Conservation (phyloP, 2,797 vertebrate genomes). For the Pseudotriccus pelzelni region DNA sequence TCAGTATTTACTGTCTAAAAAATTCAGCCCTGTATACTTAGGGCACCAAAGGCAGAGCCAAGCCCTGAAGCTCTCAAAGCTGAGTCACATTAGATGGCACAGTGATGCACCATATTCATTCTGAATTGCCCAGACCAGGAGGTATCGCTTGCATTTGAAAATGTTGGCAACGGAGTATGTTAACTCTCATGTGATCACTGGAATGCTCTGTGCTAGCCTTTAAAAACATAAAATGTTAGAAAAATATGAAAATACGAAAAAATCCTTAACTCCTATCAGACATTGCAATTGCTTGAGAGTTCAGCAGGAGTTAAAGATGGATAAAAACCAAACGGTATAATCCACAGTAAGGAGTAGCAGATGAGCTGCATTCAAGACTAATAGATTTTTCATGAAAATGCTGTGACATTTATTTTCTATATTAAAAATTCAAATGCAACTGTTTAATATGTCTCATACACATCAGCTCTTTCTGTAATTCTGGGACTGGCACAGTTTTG, state of each 20-base stretch:
- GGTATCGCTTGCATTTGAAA: slow-evolving; percentile 10
- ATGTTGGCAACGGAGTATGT: neutral
- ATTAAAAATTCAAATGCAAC: slow-evolving; percentile 53
- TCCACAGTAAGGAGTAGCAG: neutral
- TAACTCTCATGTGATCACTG: neutral
- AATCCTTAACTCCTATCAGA: neutral
- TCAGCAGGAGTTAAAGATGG: neutral
- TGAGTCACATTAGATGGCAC: slow-evolving; percentile 17
- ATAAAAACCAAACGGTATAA: neutral
- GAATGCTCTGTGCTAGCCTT: neutral
- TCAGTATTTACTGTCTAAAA: neutral
- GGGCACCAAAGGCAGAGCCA: neutral
- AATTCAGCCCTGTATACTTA: neutral
- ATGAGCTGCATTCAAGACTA: neutral
- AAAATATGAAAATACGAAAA: neutral
- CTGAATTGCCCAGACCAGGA: neutral
- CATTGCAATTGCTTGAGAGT: neutral
- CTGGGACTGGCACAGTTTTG: slow-evolving; percentile 7
- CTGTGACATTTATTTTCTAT: slow-evolving; percentile 30
- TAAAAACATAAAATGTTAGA: neutral
- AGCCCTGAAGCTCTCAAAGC: slow-evolving; percentile 17
- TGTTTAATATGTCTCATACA: slow-evolving; percentile 32
- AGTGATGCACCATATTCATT: neutral
- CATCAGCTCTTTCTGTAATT: neutral
- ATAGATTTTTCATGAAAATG: slow-evolving; percentile 25